Evolutionary conservation across 1,140 invertebrate genomes (phyloP), one percentile per base, ranked within the genome.

Genomic region (Dysdera silvatica): DNA sequence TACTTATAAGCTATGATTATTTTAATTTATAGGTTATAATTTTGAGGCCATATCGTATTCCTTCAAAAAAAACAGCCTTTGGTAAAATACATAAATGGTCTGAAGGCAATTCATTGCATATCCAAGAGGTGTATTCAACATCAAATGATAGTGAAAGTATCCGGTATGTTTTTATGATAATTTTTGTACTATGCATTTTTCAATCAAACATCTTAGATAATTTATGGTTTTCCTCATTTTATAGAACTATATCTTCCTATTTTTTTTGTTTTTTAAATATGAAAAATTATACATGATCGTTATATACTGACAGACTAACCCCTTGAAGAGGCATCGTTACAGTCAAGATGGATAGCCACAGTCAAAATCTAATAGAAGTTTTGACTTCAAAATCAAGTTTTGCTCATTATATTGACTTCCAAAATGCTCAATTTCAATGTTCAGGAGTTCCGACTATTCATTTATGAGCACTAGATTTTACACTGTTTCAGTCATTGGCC

Each of bases 1-100:
- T n/a, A 14, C 1, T 14, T 18, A 48, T 20, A n/a, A 5, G 12
- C 12, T 52, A 16, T 26, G 14, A 10, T 18, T 33, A 53, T 14
- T 51, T 55, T 23, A 29, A 14, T 37, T 52, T 37, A 18, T 43
- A 69, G 53, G 61, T 69, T 31, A 69, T 64, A 35, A 56, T 67
- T 48, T 37, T 69, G 31, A 60, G 65, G 43, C 68, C 66, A 43
- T 67, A 66, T 57, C 59, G 66, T 43, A 67, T 69, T 31, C 65
- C 65, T 33, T 53, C 57, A 26, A 66, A 61, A 28, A 67, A 67
- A 57, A 53, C 67, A 12, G 48, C 35, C 20, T 48, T 53, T 32
- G 59, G 47, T 7, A 66, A 61, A 31, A 32, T 43, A 31, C 57
- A 61, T 54, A 66, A 66, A 14, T 66, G 65, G 65, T 55, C 58